Base-by-base conservation (phyloP, 2,797 vertebrate species). In the Enteromius paludinosus region DNA sequence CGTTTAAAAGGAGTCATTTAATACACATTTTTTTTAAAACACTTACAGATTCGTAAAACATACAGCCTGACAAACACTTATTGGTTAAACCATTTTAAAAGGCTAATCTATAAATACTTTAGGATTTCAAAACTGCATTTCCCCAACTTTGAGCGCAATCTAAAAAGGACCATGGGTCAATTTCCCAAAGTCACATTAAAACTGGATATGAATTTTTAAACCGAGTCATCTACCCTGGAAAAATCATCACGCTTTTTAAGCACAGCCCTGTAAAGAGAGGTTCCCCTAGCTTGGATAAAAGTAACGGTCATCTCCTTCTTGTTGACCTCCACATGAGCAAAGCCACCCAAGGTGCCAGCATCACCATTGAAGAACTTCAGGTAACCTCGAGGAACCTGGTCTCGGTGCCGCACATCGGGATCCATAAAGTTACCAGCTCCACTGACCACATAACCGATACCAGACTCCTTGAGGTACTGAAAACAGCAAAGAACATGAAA, bases 381-480 rank as follows among this genome's bases (percentile, higher is more conserved):
- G 23, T 96, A 90, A 0, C 93, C 95, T 0, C 82, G 89, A 28
- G 97, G 97, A 49, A 97, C 95, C 0, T 90, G 84, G 14, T 91
- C 90, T 33, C 88, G 90, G 73, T 99, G 97, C 0, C 87, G 89
- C 18, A 86, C 86, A 0, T 96, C 95, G 0, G 93, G 90, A 81
- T 98, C 97, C 93, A 99, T 90, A 90, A 98, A 98, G 91, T 98
- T 98, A 9, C 97, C 97, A 0, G 97, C 97, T 0, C 97, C 97
- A 0, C 97, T 99, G 85, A 99, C 93, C 28, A 98, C 88, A 0
- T 97, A 97, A 65, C 96, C 96, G 1, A 98, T 89, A 0, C 90
- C 94, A 0, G 90, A 91, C 0, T 94, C 93, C 86, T 96, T 93
- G 20, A 98, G 92, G 90, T 97, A 97, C 95, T 96, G 89, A 1